A percentile compares a stretch with the other conserved stretches of the same genome.
Evolutionary conservation across 1,140 invertebrate species (phyloP).

Genomic region (Frieseomelitta varia): DNA sequence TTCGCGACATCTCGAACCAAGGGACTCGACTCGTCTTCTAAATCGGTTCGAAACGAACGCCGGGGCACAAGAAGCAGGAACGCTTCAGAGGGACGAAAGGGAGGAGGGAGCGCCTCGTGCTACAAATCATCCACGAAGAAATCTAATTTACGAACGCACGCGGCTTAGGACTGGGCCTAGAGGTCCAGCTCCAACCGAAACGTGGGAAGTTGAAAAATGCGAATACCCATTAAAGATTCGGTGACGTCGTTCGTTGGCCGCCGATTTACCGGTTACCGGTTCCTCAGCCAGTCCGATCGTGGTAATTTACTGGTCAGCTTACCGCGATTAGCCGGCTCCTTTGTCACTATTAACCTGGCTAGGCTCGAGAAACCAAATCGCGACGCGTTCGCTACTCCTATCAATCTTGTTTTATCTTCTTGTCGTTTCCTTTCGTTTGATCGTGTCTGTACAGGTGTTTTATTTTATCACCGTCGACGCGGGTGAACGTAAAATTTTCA

Average conservation of each 20-base stretch:
- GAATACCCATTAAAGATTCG: constrained; percentile 68
- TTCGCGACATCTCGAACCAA: neutral
- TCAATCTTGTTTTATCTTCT: neutral
- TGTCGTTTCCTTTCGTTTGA: too few relatives aligned
- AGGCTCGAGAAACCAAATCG: neutral
- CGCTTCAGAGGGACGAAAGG: too few relatives aligned
- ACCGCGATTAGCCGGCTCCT: constrained; percentile 60
- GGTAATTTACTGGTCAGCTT: constrained; percentile 63
- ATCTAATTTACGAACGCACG: constrained; percentile 73
- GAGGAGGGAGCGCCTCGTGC: neutral
- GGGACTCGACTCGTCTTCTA: neutral
- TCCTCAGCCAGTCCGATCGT: constrained; percentile 35
- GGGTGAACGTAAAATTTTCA: too few relatives aligned
- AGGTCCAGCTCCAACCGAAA: constrained; percentile 57
- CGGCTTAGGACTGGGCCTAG: constrained; percentile 66
- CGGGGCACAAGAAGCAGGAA: neutral
- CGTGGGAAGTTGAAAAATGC: constrained; percentile 76
- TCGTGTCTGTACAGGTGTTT: too few relatives aligned
- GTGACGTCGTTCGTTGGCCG: constrained; percentile 59
- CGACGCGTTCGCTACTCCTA: neutral
- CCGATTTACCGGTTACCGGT: constrained; percentile 65
- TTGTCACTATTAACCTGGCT: constrained; percentile 53
- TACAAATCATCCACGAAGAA: constrained; percentile 74
- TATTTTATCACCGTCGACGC: too few relatives aligned
- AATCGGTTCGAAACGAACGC: neutral